Evolutionary conservation across 2,797 vertebrate genomes (phyloP).

Genomic region (Rhynchotus rufescens): DNA sequence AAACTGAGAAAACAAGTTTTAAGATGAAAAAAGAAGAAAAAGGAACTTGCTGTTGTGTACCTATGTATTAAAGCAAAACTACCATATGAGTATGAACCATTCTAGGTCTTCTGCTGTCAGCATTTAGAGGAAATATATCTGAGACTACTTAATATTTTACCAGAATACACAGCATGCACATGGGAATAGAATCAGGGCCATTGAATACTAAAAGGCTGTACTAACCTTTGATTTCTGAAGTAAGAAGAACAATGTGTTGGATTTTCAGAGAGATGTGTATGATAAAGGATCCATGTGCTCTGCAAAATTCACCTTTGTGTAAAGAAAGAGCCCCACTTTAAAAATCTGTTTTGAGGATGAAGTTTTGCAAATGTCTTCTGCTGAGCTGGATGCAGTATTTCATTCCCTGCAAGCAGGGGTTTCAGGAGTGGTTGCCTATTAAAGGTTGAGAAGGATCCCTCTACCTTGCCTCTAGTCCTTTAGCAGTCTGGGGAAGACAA

Average conservation of each 20-base stretch:
- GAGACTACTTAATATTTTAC: neutral
- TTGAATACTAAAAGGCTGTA: neutral
- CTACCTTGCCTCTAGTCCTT: neutral
- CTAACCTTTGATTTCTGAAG: neutral
- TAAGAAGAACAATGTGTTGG: neutral
- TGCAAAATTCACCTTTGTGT: neutral
- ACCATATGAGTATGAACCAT: neutral
- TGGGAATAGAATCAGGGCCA: neutral
- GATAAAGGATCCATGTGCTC: neutral
- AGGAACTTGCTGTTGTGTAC: neutral
- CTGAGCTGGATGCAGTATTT: neutral
- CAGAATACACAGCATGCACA: neutral
- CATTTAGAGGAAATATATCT: neutral
- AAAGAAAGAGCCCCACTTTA: neutral
- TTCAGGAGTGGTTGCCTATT: neutral
- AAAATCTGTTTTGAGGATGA: neutral
- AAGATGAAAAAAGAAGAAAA: constrained; percentile 16
- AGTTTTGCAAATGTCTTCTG: neutral
- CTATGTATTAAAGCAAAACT: neutral
- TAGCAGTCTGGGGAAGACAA: neutral
- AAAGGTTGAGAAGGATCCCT: neutral
- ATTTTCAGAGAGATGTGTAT: neutral
- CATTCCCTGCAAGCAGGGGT: neutral
- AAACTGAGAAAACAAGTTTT: neutral
- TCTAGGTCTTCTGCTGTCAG: neutral